Percentiles rank a stretch among this genome's conserved stretches.
These are phyloP conservation scores for Bombus polaris DNA, from an alignment of 1,140 invertebrate species.

Conservation along the genomic window DNA sequence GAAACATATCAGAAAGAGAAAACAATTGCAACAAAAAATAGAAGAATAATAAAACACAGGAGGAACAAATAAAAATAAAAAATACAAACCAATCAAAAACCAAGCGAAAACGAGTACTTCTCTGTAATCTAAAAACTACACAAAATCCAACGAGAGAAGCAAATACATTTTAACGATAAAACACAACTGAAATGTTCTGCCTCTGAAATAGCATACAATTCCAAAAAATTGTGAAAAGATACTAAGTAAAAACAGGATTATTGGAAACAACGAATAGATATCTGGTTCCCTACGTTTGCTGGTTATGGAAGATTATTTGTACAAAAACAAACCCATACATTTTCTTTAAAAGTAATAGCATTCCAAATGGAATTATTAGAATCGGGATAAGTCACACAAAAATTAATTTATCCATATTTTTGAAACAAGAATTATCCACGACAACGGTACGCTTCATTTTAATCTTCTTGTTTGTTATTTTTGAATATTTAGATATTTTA, in stretches of 20 bases:
- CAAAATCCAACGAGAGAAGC: not conserved
- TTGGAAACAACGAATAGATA: not conserved
- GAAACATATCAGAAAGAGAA: not conserved
- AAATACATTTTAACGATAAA: not conserved
- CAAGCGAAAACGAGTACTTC: not conserved
- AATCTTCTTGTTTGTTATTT: too few species aligned
- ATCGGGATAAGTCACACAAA: too few species aligned
- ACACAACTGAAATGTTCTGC: not conserved
- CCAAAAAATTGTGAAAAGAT: not conserved
- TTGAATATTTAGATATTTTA: too few species aligned
- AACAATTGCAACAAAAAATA: not conserved
- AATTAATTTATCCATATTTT: too few species aligned
- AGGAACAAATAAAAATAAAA: not conserved
- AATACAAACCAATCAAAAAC: not conserved
- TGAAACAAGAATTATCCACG: too few species aligned
- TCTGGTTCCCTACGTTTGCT: too few species aligned
- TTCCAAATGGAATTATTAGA: too few species aligned
- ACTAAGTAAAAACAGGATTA: not conserved
- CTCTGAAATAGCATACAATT: not conserved
- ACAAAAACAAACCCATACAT: too few species aligned
- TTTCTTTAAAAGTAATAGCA: too few species aligned
- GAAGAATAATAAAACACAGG: not conserved
- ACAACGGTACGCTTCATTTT: too few species aligned
- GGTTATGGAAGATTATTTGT: too few species aligned
- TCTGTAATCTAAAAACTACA: not conserved